Evolutionary conservation across 23 tunicate species (phyloP), one percentile per base, ranked within the genome.

Genomic region (Ascidia mentula): DNA sequence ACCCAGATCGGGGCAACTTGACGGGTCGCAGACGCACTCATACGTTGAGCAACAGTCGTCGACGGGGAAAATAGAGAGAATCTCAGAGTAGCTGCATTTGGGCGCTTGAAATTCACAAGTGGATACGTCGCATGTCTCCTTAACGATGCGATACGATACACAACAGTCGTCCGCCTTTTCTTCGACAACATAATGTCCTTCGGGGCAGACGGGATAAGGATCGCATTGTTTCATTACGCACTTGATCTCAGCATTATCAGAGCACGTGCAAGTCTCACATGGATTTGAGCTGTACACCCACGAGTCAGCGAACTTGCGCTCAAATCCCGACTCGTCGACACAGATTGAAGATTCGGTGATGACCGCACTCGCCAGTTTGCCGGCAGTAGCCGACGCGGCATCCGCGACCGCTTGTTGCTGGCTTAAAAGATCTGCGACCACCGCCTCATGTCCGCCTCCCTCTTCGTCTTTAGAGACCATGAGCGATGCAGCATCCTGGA

Each of bases 141-240:
- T 88, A 13, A 93, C 98, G 37, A 93, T 71, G 6, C 93, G 88
- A 73, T 88, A 93, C 5, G 87, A 73, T 28, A 80, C 36, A 72
- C 98, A 93, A 37, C 98, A 93, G 24, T 70, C 89, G 73, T 87
- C 89, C 26, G 37, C 82, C 37, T 80, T 80, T 77, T 88, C 93
- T 76, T 93, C 98, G 33, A 93, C 87, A 33, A 93, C 84, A 76
- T 37, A 93, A 30, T 88, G 86, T 30, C 92, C 98, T 28, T 80
- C 89, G 53, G 98, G 98, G 72, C 93, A 80, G 1, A 32, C 79
- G 6, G 98, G 98, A 80, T 93, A 93, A 0, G 98, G 89, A 88
- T 93, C 98, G 72, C 98, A 93, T 12, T 32, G 37, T 33, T 93
- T 88, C 38, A 81, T 69, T 28, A 77, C 34, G 69, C 98, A 93